phyloP scores from a whole-genome alignment of 2,888 invertebrate genomes.

The Linnaemya tessellans region DNA sequence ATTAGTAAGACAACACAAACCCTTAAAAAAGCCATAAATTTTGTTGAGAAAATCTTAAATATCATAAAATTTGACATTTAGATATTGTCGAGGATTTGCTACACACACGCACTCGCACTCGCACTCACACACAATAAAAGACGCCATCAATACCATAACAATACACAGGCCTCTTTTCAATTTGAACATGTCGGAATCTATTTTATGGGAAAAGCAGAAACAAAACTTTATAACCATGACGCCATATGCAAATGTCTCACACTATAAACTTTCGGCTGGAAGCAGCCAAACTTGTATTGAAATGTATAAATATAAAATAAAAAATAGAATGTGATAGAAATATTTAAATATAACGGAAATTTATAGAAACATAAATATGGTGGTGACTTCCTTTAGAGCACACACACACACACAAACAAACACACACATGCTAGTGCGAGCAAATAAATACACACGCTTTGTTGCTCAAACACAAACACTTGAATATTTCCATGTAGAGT shows the following conservation, averaged over 20 bases:
- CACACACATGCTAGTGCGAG: not conserved
- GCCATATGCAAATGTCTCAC: slow-evolving; percentile 77
- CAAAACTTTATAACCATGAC: slow-evolving; percentile 73
- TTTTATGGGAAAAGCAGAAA: slow-evolving; percentile 17
- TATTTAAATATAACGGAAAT: slow-evolving; percentile 67
- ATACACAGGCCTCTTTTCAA: slow-evolving; percentile 46
- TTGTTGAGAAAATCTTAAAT: slow-evolving; percentile 75
- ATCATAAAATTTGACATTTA: slow-evolving; percentile 81
- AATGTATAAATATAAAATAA: slow-evolving; percentile 32
- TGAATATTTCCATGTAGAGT: slow-evolving; percentile 28
- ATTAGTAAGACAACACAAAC: slow-evolving; percentile 40
- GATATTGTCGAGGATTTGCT: slow-evolving; percentile 69
- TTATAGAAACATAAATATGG: slow-evolving; percentile 68
- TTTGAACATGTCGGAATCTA: slow-evolving; percentile 54
- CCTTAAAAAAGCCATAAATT: slow-evolving; percentile 69
- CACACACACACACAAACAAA: not conserved
- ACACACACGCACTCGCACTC: slow-evolving; percentile 36
- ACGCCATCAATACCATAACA: slow-evolving; percentile 67
- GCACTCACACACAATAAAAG: slow-evolving; percentile 33
- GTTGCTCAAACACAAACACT: not conserved
- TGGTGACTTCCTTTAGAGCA: slow-evolving; percentile 63
- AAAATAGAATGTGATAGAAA: slow-evolving; percentile 59
- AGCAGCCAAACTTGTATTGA: slow-evolving; percentile 46
- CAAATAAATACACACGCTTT: not conserved
- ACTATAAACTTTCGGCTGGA: slow-evolving; percentile 24